phyloP scores from a whole-genome alignment of 2,797 vertebrate genomes.

The Sorex maritimensis region DNA sequence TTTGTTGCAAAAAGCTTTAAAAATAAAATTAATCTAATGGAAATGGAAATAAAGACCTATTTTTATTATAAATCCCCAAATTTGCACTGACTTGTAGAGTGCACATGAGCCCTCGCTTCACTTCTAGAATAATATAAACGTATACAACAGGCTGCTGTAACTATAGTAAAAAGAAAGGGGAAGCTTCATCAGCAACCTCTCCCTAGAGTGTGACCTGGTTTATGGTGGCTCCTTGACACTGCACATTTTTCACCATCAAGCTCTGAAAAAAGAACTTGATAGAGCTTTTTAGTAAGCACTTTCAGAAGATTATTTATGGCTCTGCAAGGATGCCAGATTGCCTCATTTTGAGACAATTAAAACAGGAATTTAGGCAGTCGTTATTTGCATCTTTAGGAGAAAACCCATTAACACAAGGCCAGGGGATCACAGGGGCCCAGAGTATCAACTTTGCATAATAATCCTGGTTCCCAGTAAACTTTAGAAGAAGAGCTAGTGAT shows the following conservation, averaged over 20 bases:
- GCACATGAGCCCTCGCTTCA: neutral
- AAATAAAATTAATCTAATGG: neutral
- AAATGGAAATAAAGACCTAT: neutral
- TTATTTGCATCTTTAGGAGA: conserved; percentile 79
- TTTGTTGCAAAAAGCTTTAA: neutral
- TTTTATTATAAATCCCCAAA: conserved; percentile 3
- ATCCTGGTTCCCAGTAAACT: conserved; percentile 11
- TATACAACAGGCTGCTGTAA: neutral
- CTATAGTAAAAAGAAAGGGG: neutral
- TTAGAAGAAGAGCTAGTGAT: neutral
- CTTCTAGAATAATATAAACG: neutral
- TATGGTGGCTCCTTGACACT: conserved; percentile 30
- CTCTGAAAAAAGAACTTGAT: conserved; percentile 63
- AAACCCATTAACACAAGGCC: conserved; percentile 79
- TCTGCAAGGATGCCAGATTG: conserved; percentile 71
- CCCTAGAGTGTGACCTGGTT: conserved; percentile 11
- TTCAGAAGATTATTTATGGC: conserved; percentile 76
- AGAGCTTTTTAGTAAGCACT: conserved; percentile 70
- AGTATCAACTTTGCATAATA: conserved; percentile 71
- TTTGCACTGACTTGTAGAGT: neutral
- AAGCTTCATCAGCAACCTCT: neutral
- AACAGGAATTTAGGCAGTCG: conserved; percentile 60
- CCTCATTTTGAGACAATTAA: conserved; percentile 78
- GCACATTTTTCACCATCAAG: conserved; percentile 68
- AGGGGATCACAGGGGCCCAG: conserved; percentile 29